A percentile compares a stretch with the other conserved stretches of the same genome.
phyloP scores from a whole-genome alignment of 2,113 vertebrate species.

The Xenopus laevis region DNA sequence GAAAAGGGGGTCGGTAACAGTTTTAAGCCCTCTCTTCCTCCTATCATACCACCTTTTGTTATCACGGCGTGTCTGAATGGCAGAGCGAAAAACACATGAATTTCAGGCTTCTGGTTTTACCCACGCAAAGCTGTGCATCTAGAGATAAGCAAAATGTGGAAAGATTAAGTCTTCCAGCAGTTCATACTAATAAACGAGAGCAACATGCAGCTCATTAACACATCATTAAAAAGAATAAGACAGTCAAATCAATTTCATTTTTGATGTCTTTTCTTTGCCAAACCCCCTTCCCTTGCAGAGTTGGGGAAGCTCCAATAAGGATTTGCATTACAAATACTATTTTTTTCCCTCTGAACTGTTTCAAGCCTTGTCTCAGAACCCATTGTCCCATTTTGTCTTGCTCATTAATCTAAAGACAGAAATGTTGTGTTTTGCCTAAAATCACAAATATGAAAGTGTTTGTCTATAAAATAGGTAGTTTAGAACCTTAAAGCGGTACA shows the following conservation, averaged over 20 bases:
- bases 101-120: slow-evolving; percentile 35
- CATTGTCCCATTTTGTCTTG: too few relatives aligned
- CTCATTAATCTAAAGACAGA: too few relatives aligned
- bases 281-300: background rate
- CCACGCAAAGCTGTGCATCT: slow-evolving; percentile 36
- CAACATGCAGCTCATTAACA: slow-evolving; percentile 51
- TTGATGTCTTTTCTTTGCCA: too few relatives aligned
- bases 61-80: background rate
- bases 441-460: too few relatives aligned
- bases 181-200: slow-evolving; percentile 37
- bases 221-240: slow-evolving; percentile 36
- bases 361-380: too few relatives aligned
- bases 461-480: too few relatives aligned
- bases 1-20: background rate
- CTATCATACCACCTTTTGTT: slow-evolving; percentile 12
- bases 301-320: background rate
- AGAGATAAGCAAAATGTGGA: slow-evolving; percentile 37
- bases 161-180: slow-evolving; percentile 10
- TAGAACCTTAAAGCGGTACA: too few relatives aligned
- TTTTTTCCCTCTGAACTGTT: background rate
- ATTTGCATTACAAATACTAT: slow-evolving; percentile 24
- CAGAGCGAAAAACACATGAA: slow-evolving; percentile 29
- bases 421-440: too few relatives aligned
- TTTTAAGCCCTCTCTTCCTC: background rate
- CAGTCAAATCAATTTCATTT: slow-evolving; percentile 44